These are phyloP conservation scores for Siphonodentalium dalli DNA, from an alignment of 2,888 invertebrate genomes.

Conservation along the genomic window DNA sequence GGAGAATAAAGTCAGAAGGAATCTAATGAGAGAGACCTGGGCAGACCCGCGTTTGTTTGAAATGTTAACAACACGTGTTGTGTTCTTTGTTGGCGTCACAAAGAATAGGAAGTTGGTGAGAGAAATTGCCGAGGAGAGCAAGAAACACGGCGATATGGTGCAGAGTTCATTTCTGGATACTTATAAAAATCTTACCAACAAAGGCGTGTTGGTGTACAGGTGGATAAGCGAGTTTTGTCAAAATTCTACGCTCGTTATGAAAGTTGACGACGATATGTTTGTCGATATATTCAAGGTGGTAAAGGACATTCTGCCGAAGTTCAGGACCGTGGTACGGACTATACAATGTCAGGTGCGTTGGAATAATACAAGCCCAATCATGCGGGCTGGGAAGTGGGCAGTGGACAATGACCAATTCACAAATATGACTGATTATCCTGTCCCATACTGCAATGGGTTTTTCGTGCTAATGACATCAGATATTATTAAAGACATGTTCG, in stretches of 20 bases:
- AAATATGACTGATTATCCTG: slow-evolving; percentile 47
- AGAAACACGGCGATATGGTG: slow-evolving; percentile 44
- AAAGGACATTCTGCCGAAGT: slow-evolving; percentile 34
- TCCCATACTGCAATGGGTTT: slow-evolving; percentile 59
- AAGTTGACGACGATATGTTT: slow-evolving; percentile 54
- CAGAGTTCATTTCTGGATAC: slow-evolving; percentile 49
- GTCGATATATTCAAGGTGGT: slow-evolving; percentile 46
- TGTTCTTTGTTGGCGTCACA: slow-evolving; percentile 45
- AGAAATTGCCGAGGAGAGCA: slow-evolving; percentile 43
- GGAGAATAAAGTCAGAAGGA: slow-evolving; percentile 37
- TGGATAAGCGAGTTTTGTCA: slow-evolving; percentile 47
- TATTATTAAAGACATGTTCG: slow-evolving; percentile 47
- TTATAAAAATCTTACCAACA: slow-evolving; percentile 49
- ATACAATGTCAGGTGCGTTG: slow-evolving; percentile 42
- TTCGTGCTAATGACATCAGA: slow-evolving; percentile 47
- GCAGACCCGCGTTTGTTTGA: slow-evolving; percentile 37
- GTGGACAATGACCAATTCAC: slow-evolving; percentile 43
- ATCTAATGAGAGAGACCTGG: slow-evolving; percentile 47
- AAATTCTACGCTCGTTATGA: slow-evolving; percentile 40
- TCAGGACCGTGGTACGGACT: slow-evolving; percentile 28
- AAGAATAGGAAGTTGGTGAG: slow-evolving; percentile 32
- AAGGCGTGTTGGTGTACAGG: slow-evolving; percentile 44
- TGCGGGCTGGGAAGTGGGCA: slow-evolving; percentile 44
- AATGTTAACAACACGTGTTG: slow-evolving; percentile 33
- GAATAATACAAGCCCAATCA: slow-evolving; percentile 42